phyloP scores from a whole-genome alignment of 2,888 invertebrate species.

The Stramonita haemastoma region DNA sequence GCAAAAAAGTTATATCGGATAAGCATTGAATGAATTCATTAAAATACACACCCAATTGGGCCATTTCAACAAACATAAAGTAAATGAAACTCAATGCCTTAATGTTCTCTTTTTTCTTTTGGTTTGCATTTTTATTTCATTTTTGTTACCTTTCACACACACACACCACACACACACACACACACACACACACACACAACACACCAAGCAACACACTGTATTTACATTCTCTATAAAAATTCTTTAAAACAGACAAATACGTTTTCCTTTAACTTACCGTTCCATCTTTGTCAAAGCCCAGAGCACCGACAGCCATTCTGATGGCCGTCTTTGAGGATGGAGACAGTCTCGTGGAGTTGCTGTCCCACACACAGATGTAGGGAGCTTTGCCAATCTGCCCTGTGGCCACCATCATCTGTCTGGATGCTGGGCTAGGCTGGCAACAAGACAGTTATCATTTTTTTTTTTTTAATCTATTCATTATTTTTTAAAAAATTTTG shows the following conservation, averaged over 20 bases:
- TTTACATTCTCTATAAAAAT: neutral
- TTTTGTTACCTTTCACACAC: no score
- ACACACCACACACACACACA: neutral
- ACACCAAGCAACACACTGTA: no score
- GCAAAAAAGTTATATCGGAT: no score
- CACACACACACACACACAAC: no score
- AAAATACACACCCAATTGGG: no score
- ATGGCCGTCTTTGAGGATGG: conserved; percentile 78
- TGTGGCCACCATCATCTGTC: conserved; percentile 76
- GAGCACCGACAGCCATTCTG: conserved; percentile 75
- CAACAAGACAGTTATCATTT: conserved; percentile 15
- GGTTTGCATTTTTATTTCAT: no score
- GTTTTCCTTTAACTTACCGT: conserved; percentile 54
- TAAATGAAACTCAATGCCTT: no score
- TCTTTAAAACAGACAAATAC: no score
- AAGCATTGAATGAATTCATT: no score
- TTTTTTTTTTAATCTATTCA: neutral
- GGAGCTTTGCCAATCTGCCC: conserved; percentile 78
- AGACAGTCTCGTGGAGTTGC: conserved; percentile 72
- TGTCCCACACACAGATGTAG: conserved; percentile 78
- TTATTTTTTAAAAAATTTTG: neutral
- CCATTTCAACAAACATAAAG: no score
- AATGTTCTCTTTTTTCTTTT: no score
- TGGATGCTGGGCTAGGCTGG: conserved; percentile 77
- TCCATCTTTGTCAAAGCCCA: conserved; percentile 77